These are phyloP conservation scores for Channallabes apus DNA, from an alignment of 2,797 vertebrate genomes.

Conservation along the genomic window DNA sequence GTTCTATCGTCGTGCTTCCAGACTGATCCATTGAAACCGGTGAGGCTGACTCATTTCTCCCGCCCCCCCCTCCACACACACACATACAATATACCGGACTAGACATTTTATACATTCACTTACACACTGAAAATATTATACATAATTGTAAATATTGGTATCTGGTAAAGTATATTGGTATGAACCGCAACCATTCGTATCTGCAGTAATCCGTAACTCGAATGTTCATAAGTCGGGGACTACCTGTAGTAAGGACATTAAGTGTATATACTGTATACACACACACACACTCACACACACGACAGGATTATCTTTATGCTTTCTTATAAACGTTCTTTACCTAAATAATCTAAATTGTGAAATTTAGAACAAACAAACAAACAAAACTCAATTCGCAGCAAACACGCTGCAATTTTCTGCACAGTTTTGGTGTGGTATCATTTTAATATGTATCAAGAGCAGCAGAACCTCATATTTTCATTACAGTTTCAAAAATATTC, in stretches of 20 bases:
- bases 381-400: neutral
- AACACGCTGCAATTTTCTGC: conserved; percentile 60
- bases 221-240: too few species aligned
- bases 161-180: too few species aligned
- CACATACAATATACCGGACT: too few species aligned
- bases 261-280: neutral
- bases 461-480: conserved; percentile 1
- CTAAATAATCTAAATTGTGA: neutral
- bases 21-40: too few species aligned
- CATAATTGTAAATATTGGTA: too few species aligned
- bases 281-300: neutral
- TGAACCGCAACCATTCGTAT: too few species aligned
- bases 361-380: neutral
- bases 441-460: conserved; percentile 3
- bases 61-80: too few species aligned
- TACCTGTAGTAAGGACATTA: neutral
- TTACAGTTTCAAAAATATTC: neutral
- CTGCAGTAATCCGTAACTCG: too few species aligned
- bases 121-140: too few species aligned
- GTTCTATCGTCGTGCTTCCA: too few species aligned
- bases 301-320: neutral
- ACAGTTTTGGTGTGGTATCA: conserved; percentile 42
- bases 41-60: too few species aligned
- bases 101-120: too few species aligned
- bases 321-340: neutral